Base-by-base conservation (phyloP, 2,888 invertebrate genomes). In the Oscheius sp. region DNA sequence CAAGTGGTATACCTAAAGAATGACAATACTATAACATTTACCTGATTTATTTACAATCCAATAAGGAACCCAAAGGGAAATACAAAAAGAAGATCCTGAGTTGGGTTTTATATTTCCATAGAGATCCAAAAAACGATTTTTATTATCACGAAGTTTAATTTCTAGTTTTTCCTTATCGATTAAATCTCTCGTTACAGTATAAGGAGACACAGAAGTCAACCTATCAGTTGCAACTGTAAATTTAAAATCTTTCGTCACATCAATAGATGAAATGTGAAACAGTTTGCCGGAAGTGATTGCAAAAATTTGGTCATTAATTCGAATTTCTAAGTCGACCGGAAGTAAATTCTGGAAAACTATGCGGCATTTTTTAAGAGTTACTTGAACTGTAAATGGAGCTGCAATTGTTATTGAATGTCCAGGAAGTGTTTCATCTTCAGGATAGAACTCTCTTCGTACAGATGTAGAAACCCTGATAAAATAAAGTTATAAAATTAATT, bases 1-100 rank as follows among this genome's bases (percentile, higher is more conserved):
- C 92, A 71, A 98, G 88, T n/a, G 97, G 96, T 71, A 98, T 72
- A 89, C 78, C 78, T 68, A 26, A 22, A 59, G 24, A 57, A 38
- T 12, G 36, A 26, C 17, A 32, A 20, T n/a, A 36, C 0, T 9
- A 36, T 26, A 22, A 14, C 26, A 61, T 6, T 24, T 57, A 0
- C 96, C 96, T 5, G 95, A 93, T 87, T 93, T 93, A 89, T 98
- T 97, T 69, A 97, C 91, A 77, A 98, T 90, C 96, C 96, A 97
- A 88, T 92, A 95, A 2, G 93, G 92, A 2, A 93, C 92, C 56
- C 91, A 92, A 28, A 95, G 89, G 22, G 90, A 91, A 79, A 94
- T 89, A 90, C 91, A 65, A 20, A 85, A 70, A 0, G 79, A 66
- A 0, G 78, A 80, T 5, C 91, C 80, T 41, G 65, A 44, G n/a